phyloP scores from a whole-genome alignment of 2,113 vertebrate genomes.

The Dicrurus megarhynchus region DNA sequence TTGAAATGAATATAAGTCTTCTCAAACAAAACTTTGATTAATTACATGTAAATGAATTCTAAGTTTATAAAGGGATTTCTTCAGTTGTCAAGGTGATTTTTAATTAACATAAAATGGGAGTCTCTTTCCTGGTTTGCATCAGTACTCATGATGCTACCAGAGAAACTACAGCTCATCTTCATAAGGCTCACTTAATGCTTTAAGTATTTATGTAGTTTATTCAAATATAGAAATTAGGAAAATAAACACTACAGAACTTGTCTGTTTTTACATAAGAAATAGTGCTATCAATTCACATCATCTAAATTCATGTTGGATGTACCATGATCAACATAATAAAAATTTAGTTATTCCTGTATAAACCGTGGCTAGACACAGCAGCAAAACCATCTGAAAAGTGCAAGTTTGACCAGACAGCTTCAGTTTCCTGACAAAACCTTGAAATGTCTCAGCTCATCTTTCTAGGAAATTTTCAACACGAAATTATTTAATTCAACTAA shows the following conservation, averaged over 20 bases:
- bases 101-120: background rate
- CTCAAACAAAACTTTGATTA: constrained; percentile 25
- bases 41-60: constrained; percentile 45
- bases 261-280: background rate
- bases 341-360: background rate
- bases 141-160: background rate
- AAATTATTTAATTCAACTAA: background rate
- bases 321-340: background rate
- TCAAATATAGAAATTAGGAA: background rate
- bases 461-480: background rate
- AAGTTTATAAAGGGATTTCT: background rate
- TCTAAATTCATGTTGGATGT: background rate
- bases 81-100: constrained; percentile 22
- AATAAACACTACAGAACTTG: background rate
- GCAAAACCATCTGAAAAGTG: background rate
- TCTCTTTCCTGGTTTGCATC: background rate
- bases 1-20: background rate
- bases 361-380: background rate
- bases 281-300: background rate
- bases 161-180: background rate
- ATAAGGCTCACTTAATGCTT: background rate
- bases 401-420: background rate
- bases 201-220: background rate
- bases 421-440: background rate
- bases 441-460: background rate